phyloP scores from a whole-genome alignment of 1,140 invertebrate genomes.

The Tachypleus tridentatus region DNA sequence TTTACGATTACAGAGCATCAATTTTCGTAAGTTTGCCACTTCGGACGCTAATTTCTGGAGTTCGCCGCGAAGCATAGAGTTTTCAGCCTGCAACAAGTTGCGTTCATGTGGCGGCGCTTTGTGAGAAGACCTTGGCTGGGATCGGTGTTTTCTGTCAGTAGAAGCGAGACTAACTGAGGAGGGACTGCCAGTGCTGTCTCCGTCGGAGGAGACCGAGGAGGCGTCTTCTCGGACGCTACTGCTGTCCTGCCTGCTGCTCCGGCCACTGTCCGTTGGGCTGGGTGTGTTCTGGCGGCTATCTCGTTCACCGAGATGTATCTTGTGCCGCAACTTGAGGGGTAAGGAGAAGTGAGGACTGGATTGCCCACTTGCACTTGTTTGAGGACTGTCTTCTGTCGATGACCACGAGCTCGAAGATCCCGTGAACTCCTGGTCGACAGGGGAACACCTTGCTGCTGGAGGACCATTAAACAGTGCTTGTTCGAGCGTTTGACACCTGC shows the following conservation, averaged over 20 bases:
- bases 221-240: constrained; percentile 27
- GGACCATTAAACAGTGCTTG: neutral
- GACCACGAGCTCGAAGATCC: constrained; percentile 23
- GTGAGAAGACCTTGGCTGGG: too few relatives aligned
- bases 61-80: constrained; percentile 62
- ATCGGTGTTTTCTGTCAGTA: neutral
- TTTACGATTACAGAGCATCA: constrained; percentile 29
- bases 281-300: constrained; percentile 4
- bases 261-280: constrained; percentile 15
- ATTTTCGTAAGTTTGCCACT: constrained; percentile 66
- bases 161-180: neutral
- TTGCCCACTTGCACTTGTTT: constrained; percentile 4
- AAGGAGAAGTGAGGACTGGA: constrained; percentile 37
- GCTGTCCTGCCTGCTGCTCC: constrained; percentile 4
- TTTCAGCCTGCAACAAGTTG: constrained; percentile 47
- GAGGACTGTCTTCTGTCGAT: constrained; percentile 20
- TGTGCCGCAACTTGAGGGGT: constrained; percentile 81
- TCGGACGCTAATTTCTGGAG: constrained; percentile 77
- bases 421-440: constrained; percentile 4
- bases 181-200: constrained; percentile 16
- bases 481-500: constrained; percentile 3
- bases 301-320: constrained; percentile 58
- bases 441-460: neutral
- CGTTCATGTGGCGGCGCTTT: constrained; percentile 18
- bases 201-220: constrained; percentile 13